These are phyloP conservation scores for Ctenomys sociabilis DNA, from an alignment of 2,113 vertebrate species.

Conservation along the genomic window DNA sequence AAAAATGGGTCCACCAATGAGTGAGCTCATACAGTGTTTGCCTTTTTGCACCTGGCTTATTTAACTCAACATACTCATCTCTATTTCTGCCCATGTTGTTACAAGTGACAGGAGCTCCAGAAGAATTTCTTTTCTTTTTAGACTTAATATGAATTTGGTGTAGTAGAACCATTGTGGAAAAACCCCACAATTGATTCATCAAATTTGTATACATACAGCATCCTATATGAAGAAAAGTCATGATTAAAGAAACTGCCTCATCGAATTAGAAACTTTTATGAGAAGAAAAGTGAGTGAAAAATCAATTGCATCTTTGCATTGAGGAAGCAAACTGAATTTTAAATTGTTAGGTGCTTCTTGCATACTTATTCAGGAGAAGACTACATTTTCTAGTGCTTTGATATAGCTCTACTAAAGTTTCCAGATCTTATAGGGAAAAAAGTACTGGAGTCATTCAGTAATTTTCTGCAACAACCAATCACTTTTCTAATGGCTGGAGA, in stretches of 20 bases:
- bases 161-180: neutral
- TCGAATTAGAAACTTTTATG: slow-evolving; percentile 45
- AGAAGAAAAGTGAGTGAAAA: neutral
- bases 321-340: slow-evolving; percentile 28
- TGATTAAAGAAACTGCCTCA: neutral
- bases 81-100: neutral
- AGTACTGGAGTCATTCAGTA: neutral
- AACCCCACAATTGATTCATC: neutral
- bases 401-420: neutral
- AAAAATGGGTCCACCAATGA: neutral
- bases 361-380: slow-evolving; percentile 9
- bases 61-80: neutral
- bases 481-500: slow-evolving; percentile 14
- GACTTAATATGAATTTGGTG: neutral
- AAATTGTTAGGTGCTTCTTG: neutral
- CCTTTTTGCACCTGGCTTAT: neutral
- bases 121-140: neutral
- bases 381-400: neutral
- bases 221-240: slow-evolving; percentile 15
- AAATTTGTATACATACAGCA: slow-evolving; percentile 26
- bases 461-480: neutral
- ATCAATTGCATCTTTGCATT: slow-evolving; percentile 9
- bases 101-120: neutral
- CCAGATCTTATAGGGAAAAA: neutral
- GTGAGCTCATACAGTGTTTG: neutral